Base-by-base conservation (phyloP, 2,797 vertebrate genomes). In the Cryptoblepharus egeriae region DNA sequence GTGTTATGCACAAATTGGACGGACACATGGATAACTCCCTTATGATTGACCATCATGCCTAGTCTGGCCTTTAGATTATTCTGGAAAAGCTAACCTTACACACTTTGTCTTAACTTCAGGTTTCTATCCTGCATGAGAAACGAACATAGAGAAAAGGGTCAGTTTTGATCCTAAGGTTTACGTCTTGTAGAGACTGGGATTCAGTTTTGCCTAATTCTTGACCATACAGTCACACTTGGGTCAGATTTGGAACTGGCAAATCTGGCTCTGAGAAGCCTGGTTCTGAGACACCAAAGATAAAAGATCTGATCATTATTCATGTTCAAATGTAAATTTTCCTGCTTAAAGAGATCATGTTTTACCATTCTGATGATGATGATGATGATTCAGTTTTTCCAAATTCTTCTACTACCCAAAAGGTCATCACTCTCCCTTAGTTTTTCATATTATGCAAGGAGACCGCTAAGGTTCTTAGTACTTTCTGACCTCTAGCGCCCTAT, bases 401-500 rank as follows among this genome's bases (percentile, higher is more conserved):
- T 78, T 89, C 87, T 92, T 93, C 83, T 93, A 94, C 91, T 90
- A 92, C 92, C 83, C 84, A 92, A 88, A 52, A 83, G 88, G 92
- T 91, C 69, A 88, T 92, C 93, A 91, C 85, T 93, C 93, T 93
- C 92, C 94, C 94, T 89, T 83, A 82, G 67, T 75, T 92, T 92
- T 79, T 84, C 74, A 80, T 78, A 63, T 94, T 93, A 94, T 92
- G 92, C 90, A 94, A 95, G 90, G 80, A 93, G 85, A 91, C 37
- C 61, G 90, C 91, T 93, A 94, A 93, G 88, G 84, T 93, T 91
- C 92, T 95, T 95, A 92, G 91, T 90, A 92, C 87, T 93, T 94
- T 93, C 90, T 95, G 95, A 95, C 94, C 93, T 96, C 93, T 88
- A 84, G 79, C 94, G 94, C 91, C 96, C 95, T 93, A 95, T 93